Evolutionary conservation across 2,797 vertebrate species (phyloP), one percentile per base, ranked within the genome.

Genomic region (Acanthurus leucopareius): DNA sequence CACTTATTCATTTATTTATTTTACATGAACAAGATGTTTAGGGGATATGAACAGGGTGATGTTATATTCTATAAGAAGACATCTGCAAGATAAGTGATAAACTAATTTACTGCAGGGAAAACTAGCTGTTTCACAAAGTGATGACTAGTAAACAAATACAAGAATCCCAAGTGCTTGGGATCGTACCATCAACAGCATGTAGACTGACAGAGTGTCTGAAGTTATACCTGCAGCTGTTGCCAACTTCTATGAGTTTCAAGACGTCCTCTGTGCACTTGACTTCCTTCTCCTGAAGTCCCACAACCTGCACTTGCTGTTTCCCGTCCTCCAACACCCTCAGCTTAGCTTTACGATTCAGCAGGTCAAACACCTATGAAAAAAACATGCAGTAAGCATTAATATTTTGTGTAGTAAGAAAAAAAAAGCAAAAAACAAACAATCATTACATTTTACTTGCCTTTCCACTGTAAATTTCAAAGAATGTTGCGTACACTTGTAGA

Each of bases 401-500:
- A 42, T 49, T 75, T 40, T 20, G 20, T 28, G 45, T n/a, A 6
- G 6, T 20, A 11, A 1, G 28, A 38, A 25, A 58, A 48, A 32
- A 15, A 0, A 7, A 32, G 28, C 2, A 32, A 2, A 15, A 48
- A 61, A 38, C 1, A 47, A 69, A 6, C 10, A 7, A 60, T 19
- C 0, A 40, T n/a, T 7, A 49, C 5, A 22, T 1, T 32, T 68
- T 32, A 90, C 94, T 93, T 93, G 95, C 98, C 95, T 99, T 99
- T 84, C 98, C 97, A 86, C 97, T 99, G 93, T 99, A 99, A 94
- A 99, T 99, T 95, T 99, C 98, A 95, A 99, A 99, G 94, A 98
- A 99, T 2, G 98, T 99, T 88, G 97, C 95, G 77, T 97, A 98
- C 53, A 99, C 97, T 94, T 99, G 97, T 91, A 99, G 97, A 85